Evolutionary conservation across 2,797 vertebrate genomes (phyloP), one percentile per base, ranked within the genome.

Genomic region (Gila robusta): DNA sequence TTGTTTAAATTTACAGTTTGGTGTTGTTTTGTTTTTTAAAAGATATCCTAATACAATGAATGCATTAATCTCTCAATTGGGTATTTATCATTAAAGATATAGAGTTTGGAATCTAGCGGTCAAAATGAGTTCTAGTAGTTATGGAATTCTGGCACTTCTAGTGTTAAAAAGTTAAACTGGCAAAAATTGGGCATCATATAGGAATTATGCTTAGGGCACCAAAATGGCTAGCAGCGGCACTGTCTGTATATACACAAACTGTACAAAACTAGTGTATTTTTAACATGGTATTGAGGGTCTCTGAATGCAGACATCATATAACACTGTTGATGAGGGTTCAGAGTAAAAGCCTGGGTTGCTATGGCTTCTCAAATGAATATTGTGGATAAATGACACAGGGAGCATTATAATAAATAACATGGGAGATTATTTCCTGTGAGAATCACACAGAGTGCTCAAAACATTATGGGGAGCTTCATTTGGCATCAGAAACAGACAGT

Each of bases 401-500:
- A 82, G 39, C 66, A 85, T 77, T 83, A 88, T 88, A 83, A 90
- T 88, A 87, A 88, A 88, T 85, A 88, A 81, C 85, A 73, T 66
- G 59, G 59, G 76, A 70, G 74, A 84, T 83, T 83, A 79, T 72
- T 88, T 81, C 41, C 67, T 84, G 47, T 88, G 77, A 88, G 87
- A 83, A 83, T 89, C 87, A 87, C 59, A 77, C 82, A 77, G 59
- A 71, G 86, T 6, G 67, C 49, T 41, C 67, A 69, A 71, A 81
- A 84, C 79, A 70, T 89, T 84, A 74, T 86, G 84, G 76, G 62
- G 88, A 87, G 77, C 81, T 77, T 88, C 86, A 87, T 88, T 86
- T 81, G 88, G 86, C 72, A 88, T 80, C 69, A 87, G 80, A 88
- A 90, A 87, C 81, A 89, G 87, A 84, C 87, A 82, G 84, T 91